Base-by-base conservation (phyloP, 2,888 invertebrate genomes). In the Bimastos eiseni region DNA sequence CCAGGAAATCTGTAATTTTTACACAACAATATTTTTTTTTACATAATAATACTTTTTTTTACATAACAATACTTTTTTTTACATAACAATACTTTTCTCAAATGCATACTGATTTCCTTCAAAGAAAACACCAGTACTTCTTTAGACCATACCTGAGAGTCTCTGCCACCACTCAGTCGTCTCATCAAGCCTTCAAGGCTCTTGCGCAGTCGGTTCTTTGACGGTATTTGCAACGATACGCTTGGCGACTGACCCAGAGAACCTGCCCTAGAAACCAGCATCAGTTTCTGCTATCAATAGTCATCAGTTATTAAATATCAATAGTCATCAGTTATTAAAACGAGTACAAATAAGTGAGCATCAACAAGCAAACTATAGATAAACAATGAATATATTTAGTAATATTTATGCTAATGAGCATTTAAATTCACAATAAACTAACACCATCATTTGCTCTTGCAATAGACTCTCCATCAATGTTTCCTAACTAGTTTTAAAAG, bases 101-200 rank as follows among this genome's bases (percentile, higher is more conserved):
- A 49, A 49, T 49, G 49, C 49, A 49, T 15, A 70, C 4, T n/a
- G 70, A n/a, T n/a, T n/a, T n/a, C n/a, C 70, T 70, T 70, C 70
- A 3, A 70, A 70, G 70, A 70, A 24, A 24, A 55, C 5, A 55
- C 55, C 30, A 55, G 4, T 55, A 30, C 30, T 55, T 55, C 21
- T 55, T 55, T 30, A 55, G 21, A 30, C n/a, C 70, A 70, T 70
- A 70, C 70, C 70, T 70, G 70, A 70, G 70, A 11, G 30, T 70
- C 70, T n/a, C 70, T 70, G 70, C 70, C 70, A 11, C 89, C 89
- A n/a, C 89, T 89, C 41, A 89, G 89, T 0, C 89, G 24, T n/a
- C 89, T 34, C 44, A 89, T 38, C 21, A 89, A 44, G 37, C 89
- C 89, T 41, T 89, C n/a, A n/a, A 89, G 44, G 44, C 89, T 89